Percentiles rank a stretch among this genome's conserved stretches.
Conservation (phyloP, 2,888 invertebrate species). For the Scaptomyza caliginosa region DNA sequence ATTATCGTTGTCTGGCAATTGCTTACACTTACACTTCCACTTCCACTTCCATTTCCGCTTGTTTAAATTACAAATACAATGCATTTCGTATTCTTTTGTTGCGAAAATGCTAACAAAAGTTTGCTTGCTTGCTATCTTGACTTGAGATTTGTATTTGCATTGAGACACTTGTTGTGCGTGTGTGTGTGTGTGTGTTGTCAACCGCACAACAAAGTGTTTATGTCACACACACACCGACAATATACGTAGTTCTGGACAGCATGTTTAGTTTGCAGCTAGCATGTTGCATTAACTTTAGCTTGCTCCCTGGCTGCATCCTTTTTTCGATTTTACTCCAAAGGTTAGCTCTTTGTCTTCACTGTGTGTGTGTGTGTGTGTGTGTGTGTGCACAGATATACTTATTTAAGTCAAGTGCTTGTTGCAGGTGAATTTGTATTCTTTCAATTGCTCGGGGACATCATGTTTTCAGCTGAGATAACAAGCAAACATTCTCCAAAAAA, state of each 20-base stretch:
- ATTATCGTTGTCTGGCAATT: constrained; percentile 1
- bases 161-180: not conserved
- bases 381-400: not conserved
- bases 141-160: not conserved
- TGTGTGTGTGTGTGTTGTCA: constrained; percentile 2
- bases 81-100: not conserved
- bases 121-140: not conserved
- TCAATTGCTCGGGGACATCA: constrained; percentile 28
- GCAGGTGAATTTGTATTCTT: constrained; percentile 54
- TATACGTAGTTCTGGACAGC: not conserved
- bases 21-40: too few species aligned
- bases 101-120: constrained; percentile 3
- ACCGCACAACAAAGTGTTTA: constrained; percentile 12
- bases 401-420: constrained; percentile 34
- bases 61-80: not conserved
- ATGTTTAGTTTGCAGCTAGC: not conserved
- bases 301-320: constrained; percentile 5
- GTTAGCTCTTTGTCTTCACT: not conserved
- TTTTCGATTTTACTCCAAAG: constrained; percentile 8
- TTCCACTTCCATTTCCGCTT: too few species aligned
- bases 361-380: not conserved
- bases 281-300: not conserved
- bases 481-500: not conserved
- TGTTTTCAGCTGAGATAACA: constrained; percentile 12
- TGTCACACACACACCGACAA: not conserved